Percentiles rank a stretch among this genome's conserved stretches.
phyloP scores from a whole-genome alignment of 2,113 vertebrate species.

The Rissa tridactyla region DNA sequence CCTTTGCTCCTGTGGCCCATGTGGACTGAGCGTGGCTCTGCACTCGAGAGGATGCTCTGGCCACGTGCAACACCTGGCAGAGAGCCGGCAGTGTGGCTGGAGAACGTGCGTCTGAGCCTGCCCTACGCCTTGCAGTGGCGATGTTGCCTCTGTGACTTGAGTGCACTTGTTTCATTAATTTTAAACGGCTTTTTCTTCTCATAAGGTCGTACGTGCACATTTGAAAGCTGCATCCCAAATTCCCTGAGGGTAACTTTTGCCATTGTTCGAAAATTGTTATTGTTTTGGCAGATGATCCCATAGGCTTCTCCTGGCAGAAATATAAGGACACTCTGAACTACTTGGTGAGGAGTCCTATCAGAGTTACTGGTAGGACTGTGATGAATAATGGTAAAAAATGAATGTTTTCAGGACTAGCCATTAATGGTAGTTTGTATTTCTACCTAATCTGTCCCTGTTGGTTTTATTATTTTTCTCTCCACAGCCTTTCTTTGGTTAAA shows the following conservation, averaged over 20 bases:
- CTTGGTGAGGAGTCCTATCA: background rate
- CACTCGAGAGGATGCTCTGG: background rate
- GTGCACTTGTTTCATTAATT: background rate
- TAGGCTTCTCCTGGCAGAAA: background rate
- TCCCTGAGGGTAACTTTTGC: background rate
- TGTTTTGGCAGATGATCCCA: background rate
- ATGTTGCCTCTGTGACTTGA: background rate
- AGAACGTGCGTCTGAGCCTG: fast-evolving
- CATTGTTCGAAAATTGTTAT: background rate
- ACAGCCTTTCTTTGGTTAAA: background rate
- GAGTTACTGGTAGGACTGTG: background rate
- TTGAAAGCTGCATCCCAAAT: background rate
- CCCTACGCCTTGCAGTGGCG: background rate
- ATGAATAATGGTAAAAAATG: background rate
- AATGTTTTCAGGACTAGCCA: background rate
- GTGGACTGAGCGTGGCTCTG: fast-evolving
- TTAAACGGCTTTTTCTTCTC: background rate
- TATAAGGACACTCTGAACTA: background rate
- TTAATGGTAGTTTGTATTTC: background rate
- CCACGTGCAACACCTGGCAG: background rate
- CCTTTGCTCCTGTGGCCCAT: background rate
- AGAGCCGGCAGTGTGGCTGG: background rate
- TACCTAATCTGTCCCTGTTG: background rate
- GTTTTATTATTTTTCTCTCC: background rate
- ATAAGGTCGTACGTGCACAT: background rate